Base-by-base conservation (phyloP, 2,113 vertebrate genomes). In the Barbus barbus region DNA sequence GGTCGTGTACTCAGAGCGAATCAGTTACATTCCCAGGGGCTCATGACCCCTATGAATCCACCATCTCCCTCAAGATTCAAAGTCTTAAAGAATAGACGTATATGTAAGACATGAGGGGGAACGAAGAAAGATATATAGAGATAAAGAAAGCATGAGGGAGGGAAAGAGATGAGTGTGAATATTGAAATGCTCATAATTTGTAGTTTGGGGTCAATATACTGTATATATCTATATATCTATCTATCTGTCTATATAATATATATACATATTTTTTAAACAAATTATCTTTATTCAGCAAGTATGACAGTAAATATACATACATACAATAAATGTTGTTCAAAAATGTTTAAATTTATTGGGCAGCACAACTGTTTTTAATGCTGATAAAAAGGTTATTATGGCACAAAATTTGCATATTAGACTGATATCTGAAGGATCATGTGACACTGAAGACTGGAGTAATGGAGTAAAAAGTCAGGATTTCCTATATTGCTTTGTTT, bases 1-100 rank as follows among this genome's bases (percentile, higher is more conserved):
- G 72, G 69, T 36, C 20, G 1, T 83, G 41, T 48, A 24, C 73
- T 48, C 24, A 65, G 28, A 81, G 31, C 48, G 18, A 53, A 51
- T 81, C 79, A 56, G 26, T 31, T 78, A 58, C 51, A 56, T 12
- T 56, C 20, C 61, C 79, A 14, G 63, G 63, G 44, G 79, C 44
- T 51, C 63, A 81, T 71, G 65, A 56, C 46, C 63, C 44, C 63
- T 31, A 26, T 71, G 28, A 9, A 53, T 20, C 13, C 79, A 11
- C 46, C 44, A 8, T 33, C 20, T 44, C 16, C 24, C 3, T 75
- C 24, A 26, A 28, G 4, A 41, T 46, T 75, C 41, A 44, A 38
- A n/a, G 9, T 26, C 65, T 82, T 8, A 44, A 12, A 33, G 12
- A 20, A 44, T 26, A 78, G 36, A 67, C 1, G 36, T 65, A 12